phyloP scores from a whole-genome alignment of 2,888 invertebrate species.

The Lottia scabra region DNA sequence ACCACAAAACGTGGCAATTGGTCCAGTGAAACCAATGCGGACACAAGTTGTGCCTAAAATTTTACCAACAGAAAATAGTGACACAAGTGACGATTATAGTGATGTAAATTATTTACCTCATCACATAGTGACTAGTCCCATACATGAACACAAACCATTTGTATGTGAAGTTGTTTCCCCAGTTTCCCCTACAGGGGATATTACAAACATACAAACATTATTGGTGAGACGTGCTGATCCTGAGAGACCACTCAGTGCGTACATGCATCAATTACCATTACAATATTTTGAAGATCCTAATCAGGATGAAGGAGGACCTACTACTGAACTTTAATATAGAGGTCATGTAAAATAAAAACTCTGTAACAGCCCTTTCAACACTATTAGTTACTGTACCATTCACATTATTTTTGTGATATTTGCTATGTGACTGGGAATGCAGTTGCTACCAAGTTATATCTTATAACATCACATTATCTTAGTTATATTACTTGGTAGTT shows the following conservation, averaged over 20 bases:
- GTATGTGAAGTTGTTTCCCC: background rate
- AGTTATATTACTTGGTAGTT: no score
- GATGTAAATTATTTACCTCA: background rate
- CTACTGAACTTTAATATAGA: conserved; percentile 12
- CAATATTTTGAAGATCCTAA: conserved; percentile 20
- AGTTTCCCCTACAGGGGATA: background rate
- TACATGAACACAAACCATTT: background rate
- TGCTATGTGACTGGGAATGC: no score
- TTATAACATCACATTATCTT: no score
- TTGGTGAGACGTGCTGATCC: background rate
- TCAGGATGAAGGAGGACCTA: conserved; percentile 6
- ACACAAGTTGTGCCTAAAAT: background rate
- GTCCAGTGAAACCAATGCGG: background rate
- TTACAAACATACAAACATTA: background rate
- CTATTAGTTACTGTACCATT: no score
- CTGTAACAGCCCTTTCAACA: no score
- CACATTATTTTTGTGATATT: no score
- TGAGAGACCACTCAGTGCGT: conserved; percentile 18
- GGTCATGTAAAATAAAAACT: no score
- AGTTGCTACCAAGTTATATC: no score
- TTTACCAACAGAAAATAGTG: background rate
- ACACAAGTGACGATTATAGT: background rate
- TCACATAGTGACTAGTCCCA: background rate
- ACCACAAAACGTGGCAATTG: background rate
- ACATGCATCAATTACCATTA: conserved; percentile 20